phyloP scores from a whole-genome alignment of 1,140 invertebrate species.

The Bathynomus jamesi region DNA sequence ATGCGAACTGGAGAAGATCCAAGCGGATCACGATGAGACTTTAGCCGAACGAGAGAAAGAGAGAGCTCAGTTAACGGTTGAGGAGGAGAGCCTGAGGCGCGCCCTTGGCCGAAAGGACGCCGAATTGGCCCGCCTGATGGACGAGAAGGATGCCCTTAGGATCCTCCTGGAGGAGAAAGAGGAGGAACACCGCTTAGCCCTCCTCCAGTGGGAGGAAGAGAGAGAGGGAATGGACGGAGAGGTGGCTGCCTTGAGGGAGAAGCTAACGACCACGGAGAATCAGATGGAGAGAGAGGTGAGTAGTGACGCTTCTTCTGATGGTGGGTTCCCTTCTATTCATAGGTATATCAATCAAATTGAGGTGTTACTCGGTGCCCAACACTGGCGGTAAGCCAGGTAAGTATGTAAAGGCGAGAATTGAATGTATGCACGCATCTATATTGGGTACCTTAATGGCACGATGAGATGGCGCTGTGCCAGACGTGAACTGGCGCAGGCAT shows the following conservation, averaged over 20 bases:
- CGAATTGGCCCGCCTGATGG: neutral
- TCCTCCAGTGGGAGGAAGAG: constrained; percentile 11
- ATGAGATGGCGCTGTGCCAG: neutral
- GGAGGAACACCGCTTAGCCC: constrained; percentile 6
- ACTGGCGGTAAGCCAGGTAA: no score
- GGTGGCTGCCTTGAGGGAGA: neutral
- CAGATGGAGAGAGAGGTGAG: constrained; percentile 18
- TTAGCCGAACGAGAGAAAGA: constrained; percentile 9
- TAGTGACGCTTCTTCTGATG: neutral
- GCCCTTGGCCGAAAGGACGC: neutral
- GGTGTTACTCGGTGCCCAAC: no score
- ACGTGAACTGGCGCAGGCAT: neutral
- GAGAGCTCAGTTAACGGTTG: neutral
- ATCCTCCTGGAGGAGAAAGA: constrained; percentile 4
- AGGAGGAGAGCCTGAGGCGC: neutral
- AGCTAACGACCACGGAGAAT: constrained; percentile 5
- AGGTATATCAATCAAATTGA: no score
- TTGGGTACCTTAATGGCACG: neutral
- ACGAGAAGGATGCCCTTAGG: constrained; percentile 11
- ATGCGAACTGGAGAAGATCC: constrained; percentile 20
- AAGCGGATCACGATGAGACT: constrained; percentile 22
- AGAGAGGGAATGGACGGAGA: constrained; percentile 6
- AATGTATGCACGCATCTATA: no score
- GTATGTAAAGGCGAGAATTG: no score
- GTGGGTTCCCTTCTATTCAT: no score